Evolutionary conservation across 2,113 vertebrate genomes (phyloP).

Genomic region (Petrocephalus microphthalmus): DNA sequence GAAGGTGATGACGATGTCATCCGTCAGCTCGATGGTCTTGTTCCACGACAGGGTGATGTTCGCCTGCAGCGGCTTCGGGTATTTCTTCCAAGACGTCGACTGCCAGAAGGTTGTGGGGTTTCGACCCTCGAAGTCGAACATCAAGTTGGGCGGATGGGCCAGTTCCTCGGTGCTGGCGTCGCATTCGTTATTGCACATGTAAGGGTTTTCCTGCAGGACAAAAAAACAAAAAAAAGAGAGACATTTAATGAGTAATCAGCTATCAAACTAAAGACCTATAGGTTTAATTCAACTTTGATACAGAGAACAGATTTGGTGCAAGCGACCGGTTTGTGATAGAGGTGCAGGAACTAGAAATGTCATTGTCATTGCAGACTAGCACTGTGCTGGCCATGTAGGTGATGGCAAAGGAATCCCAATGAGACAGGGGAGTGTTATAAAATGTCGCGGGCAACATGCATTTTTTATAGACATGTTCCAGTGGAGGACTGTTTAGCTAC

Average conservation of each 20-base stretch:
- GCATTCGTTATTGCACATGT: conserved; percentile 96
- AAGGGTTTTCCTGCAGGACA: conserved; percentile 80
- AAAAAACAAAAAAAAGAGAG: not conserved
- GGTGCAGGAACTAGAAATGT: not conserved
- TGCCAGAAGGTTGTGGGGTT: conserved; percentile 95
- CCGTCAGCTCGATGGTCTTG: conserved; percentile 92
- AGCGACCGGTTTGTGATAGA: not conserved
- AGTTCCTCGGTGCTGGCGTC: conserved; percentile 85
- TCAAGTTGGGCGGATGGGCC: conserved; percentile 90
- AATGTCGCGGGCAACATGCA: not conserved
- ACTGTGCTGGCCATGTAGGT: not conserved
- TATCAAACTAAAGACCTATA: not conserved
- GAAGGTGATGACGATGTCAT: conserved; percentile 89
- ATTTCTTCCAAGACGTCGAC: conserved; percentile 89
- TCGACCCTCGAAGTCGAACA: conserved; percentile 88
- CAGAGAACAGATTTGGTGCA: not conserved
- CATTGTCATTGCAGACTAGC: not conserved
- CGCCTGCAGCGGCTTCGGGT: conserved; percentile 83
- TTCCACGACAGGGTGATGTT: conserved; percentile 96
- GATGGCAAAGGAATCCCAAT: not conserved
- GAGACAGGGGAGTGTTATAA: not conserved
- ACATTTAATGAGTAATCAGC: not conserved
- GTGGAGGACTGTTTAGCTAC: not conserved
- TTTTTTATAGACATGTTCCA: conserved; percentile 12
- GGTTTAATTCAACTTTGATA: not conserved